These are phyloP conservation scores for Tapirus terrestris DNA, from an alignment of 2,113 vertebrate species.

Conservation along the genomic window DNA sequence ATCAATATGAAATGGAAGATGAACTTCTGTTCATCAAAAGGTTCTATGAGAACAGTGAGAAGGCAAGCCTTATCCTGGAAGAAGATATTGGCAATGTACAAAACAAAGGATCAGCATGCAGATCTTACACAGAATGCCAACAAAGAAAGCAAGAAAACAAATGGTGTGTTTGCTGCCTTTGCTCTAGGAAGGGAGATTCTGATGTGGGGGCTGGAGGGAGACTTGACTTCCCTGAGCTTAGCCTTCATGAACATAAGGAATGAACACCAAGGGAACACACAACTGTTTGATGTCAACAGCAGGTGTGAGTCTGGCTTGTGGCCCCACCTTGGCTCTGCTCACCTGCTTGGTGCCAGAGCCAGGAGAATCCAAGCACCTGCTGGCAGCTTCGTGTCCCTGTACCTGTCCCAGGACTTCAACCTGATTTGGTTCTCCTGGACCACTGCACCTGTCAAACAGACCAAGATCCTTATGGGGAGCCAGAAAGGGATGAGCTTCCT, in stretches of 20 bases:
- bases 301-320: not conserved
- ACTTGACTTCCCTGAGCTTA: not conserved
- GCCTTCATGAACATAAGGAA: not conserved
- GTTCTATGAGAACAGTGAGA: not conserved
- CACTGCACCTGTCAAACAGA: not conserved
- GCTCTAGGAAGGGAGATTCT: not conserved
- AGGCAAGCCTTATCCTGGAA: not conserved
- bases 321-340: not conserved
- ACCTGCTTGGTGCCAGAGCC: slow-evolving; percentile 20
- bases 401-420: not conserved
- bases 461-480: not conserved
- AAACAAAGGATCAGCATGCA: not conserved
- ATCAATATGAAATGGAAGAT: not conserved
- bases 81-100: not conserved
- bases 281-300: slow-evolving; percentile 69
- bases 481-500: not conserved
- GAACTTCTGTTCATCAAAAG: slow-evolving; percentile 19
- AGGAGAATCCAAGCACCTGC: not conserved
- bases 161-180: not conserved
- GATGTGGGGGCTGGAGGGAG: not conserved
- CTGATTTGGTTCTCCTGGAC: not conserved
- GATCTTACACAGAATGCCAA: not conserved
- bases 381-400: rapidly evolving
- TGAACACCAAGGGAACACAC: not conserved
- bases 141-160: not conserved